Evolutionary conservation across 2,113 vertebrate species (phyloP).

Genomic region (Nothobranchius kuhntae): DNA sequence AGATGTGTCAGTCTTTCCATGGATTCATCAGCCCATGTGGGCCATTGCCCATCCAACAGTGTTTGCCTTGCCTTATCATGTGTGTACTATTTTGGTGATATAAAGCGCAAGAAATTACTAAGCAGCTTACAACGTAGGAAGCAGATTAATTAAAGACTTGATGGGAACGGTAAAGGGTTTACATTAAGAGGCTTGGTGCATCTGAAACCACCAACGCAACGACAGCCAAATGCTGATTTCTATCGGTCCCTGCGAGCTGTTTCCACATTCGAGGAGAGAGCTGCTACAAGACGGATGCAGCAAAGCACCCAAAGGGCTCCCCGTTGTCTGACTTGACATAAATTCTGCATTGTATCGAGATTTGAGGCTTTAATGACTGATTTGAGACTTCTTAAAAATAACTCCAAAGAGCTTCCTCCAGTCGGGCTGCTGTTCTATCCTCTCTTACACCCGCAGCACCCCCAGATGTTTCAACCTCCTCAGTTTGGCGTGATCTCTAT

Average conservation of each 20-base stretch:
- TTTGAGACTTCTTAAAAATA: conserved; percentile 50
- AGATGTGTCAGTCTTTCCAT: conserved; percentile 41
- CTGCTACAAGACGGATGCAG: conserved; percentile 29
- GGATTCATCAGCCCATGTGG: conserved; percentile 33
- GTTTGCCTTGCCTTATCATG: conserved; percentile 25
- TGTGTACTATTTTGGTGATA: conserved; percentile 60
- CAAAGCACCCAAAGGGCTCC: conserved; percentile 15
- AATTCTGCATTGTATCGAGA: conserved; percentile 31
- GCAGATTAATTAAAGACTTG: conserved; percentile 75
- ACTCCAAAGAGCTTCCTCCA: conserved; percentile 10
- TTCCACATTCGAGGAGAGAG: conserved; percentile 28
- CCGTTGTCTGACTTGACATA: conserved; percentile 28
- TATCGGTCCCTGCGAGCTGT: conserved; percentile 35
- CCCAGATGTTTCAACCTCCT: conserved; percentile 21
- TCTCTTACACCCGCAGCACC: conserved; percentile 1
- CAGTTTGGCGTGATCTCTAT: conserved; percentile 27
- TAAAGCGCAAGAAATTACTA: conserved; percentile 64
- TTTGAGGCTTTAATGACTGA: conserved; percentile 40
- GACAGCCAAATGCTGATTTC: conserved; percentile 43
- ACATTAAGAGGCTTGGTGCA: conserved; percentile 58
- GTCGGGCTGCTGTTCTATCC: conserved; percentile 4
- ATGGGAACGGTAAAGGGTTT: conserved; percentile 69
- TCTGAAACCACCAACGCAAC: conserved; percentile 49
- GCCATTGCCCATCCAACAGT: conserved; percentile 23
- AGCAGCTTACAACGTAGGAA: conserved; percentile 67